Evolutionary conservation across 2,797 vertebrate genomes (phyloP), one percentile per base, ranked within the genome.

Genomic region (Pangasius krempfi): DNA sequence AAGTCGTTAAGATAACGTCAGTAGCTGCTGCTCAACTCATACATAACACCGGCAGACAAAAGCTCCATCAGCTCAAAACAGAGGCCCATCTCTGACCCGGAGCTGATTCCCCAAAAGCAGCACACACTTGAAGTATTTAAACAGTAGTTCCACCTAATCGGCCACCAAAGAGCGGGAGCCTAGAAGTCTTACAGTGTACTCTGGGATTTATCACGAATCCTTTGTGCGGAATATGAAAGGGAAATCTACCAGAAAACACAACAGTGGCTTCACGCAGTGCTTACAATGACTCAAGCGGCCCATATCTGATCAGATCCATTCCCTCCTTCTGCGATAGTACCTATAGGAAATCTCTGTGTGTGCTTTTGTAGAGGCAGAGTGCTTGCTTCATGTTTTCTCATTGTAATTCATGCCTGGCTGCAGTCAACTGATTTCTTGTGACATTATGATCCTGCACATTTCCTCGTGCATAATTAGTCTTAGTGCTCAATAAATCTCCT

Each of bases 1-100:
- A 93, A 37, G 88, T 93, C 90, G 93, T 95, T 94, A 95, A 95
- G 94, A 95, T 95, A 96, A 95, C 86, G 94, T 95, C 93, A 40
- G 20, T 52, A 89, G 90, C 73, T 54, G 72, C 85, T 87, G 84
- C 81, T 68, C 50, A 84, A 62, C 91, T 93, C 92, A 58, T 93
- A 88, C 90, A 91, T 94, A 93, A 93, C 86, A 76, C 80, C 76
- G 68, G 37, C 56, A 87, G 87, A 79, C 83, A 78, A 72, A 88
- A 86, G 30, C 70, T 88, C 84, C 70, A 85, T 89, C 76, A 81
- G 44, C n/a, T 86, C 80, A 83, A 44, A 78, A 44, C 58, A 37
- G 58, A 58, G 50, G 82, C 33, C n/a, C 72, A 62, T 58, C 64
- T 86, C 70, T 88, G 66, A 86, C 50, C 79, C 76, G 78, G 72